A percentile compares a stretch with the other conserved stretches of the same genome.
Evolutionary conservation across 2,888 invertebrate genomes (phyloP).

Genomic region (Drosophila setosimentum): DNA sequence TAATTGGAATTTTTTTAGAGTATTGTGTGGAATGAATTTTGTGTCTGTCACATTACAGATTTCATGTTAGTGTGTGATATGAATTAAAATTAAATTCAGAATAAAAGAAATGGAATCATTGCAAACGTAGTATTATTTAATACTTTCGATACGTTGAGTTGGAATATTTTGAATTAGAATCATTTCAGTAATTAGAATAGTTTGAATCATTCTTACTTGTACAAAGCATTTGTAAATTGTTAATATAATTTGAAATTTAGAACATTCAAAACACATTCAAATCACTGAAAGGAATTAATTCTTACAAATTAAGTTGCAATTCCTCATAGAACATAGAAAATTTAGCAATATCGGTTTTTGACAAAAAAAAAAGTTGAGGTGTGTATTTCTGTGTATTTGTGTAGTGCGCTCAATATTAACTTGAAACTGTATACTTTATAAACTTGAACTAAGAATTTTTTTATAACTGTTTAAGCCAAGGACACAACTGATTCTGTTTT

Average conservation of each 20-base stretch:
- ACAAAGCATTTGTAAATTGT: not conserved
- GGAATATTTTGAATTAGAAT: conserved; percentile 2
- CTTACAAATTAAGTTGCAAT: not conserved
- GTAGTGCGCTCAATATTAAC: conserved; percentile 26
- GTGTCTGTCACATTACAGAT: conserved; percentile 30
- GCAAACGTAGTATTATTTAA: not conserved
- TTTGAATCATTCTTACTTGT: not conserved
- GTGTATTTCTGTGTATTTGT: conserved; percentile 2
- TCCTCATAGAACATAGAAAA: not conserved
- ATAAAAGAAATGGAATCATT: not conserved
- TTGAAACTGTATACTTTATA: conserved; percentile 41
- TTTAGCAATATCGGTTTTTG: not conserved
- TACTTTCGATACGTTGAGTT: not conserved
- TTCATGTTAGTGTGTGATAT: conserved; percentile 35
- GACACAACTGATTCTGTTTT: conserved; percentile 39
- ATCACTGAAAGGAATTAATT: not conserved
- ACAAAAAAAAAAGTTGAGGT: conserved; percentile 1
- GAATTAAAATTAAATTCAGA: conserved; percentile 30
- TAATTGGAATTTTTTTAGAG: conserved; percentile 30
- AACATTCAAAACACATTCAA: not conserved
- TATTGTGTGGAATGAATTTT: conserved; percentile 19
- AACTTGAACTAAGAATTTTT: conserved; percentile 41
- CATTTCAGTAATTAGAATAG: not conserved
- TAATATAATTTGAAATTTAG: not conserved
- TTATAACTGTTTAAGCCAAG: conserved; percentile 41